Percentiles rank a stretch among this genome's conserved stretches.
Conservation (phyloP, 1,140 invertebrate species). For the Drosophila carrolli region DNA sequence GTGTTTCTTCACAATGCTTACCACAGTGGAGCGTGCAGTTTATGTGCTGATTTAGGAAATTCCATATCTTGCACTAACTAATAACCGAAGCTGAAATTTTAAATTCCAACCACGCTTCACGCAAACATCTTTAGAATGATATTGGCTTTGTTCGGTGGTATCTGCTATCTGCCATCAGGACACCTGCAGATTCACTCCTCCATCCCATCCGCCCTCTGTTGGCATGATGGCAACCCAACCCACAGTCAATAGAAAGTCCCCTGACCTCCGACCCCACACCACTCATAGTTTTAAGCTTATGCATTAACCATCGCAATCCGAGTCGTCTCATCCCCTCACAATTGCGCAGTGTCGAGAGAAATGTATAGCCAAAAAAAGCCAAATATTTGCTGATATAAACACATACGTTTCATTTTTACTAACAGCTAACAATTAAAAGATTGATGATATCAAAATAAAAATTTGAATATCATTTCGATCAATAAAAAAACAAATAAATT, state of each 20-base stretch:
- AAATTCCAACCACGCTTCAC: constrained; percentile 32
- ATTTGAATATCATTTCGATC: too few relatives aligned
- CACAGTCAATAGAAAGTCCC: constrained; percentile 17
- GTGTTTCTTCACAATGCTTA: not conserved
- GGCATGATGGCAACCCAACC: constrained; percentile 13
- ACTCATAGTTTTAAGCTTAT: constrained; percentile 50
- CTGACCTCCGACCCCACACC: constrained; percentile 8
- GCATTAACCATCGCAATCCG: constrained; percentile 30
- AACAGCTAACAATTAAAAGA: too few relatives aligned
- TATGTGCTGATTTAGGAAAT: constrained; percentile 6
- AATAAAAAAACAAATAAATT: too few relatives aligned
- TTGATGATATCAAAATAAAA: too few relatives aligned
- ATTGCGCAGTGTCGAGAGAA: constrained; percentile 13
- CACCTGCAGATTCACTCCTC: constrained; percentile 22
- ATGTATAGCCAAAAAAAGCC: not conserved
- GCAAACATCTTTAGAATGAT: constrained; percentile 34
- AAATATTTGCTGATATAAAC: not conserved
- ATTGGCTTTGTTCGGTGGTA: constrained; percentile 32
- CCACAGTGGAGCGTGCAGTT: constrained; percentile 2
- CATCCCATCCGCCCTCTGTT: not conserved
- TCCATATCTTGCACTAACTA: constrained; percentile 17
- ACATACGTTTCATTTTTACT: too few relatives aligned
- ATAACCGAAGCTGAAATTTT: constrained; percentile 19
- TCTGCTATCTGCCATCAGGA: constrained; percentile 31
- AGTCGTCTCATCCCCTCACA: not conserved